A percentile compares a stretch with the other conserved stretches of the same genome.
Conservation (phyloP, 2,797 vertebrate species). For the Chaenodraco wilsoni region DNA sequence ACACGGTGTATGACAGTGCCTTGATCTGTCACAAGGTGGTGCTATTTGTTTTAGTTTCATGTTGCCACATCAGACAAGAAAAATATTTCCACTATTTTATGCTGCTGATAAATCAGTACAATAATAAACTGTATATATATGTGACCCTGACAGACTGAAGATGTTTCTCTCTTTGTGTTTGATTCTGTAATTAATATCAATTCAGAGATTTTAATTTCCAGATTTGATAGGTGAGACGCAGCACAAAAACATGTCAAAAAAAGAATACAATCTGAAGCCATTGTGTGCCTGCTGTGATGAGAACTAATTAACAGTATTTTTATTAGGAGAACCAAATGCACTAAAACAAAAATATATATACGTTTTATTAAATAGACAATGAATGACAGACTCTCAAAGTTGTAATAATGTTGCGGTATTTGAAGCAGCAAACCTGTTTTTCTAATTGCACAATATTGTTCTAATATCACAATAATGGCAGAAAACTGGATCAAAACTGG, state of each 20-base stretch:
- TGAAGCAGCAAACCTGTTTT: background rate
- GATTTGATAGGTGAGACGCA: background rate
- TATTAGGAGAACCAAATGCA: background rate
- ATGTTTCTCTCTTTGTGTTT: background rate
- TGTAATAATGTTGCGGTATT: background rate
- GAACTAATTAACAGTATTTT: background rate
- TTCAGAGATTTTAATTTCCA: background rate
- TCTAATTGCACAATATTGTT: background rate
- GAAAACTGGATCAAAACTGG: background rate
- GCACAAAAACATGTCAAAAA: background rate
- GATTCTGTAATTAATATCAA: too few species aligned
- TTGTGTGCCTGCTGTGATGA: background rate
- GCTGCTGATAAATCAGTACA: background rate
- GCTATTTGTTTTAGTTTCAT: constrained; percentile 2
- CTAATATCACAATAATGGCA: background rate
- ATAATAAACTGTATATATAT: background rate
- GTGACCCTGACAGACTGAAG: background rate
- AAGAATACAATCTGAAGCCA: background rate
- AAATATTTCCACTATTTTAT: background rate
- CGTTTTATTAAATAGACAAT: background rate
- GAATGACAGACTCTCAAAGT: background rate
- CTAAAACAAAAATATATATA: background rate
- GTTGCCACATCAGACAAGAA: background rate
- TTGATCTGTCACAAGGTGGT: constrained; percentile 38
- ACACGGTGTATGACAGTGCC: background rate